Percentiles rank a stretch among this genome's conserved stretches.
phyloP scores from a whole-genome alignment of 1,140 invertebrate genomes.

The Aleiodes sp. region DNA sequence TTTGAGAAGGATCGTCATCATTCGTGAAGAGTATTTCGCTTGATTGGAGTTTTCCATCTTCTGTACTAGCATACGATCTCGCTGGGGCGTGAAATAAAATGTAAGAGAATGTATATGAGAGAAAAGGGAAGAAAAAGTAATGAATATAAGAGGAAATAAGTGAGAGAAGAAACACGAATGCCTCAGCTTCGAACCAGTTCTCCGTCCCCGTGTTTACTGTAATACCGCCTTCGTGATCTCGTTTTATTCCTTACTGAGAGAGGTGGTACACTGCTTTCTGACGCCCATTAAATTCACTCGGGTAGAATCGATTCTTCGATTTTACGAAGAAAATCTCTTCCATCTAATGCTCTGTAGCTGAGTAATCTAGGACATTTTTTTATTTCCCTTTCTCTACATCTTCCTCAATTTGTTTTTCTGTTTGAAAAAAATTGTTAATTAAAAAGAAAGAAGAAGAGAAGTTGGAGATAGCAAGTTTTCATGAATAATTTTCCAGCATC shows the following conservation, averaged over 20 bases:
- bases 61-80: neutral
- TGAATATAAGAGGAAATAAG: neutral
- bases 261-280: neutral
- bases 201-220: slow-evolving; percentile 18
- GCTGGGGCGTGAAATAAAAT: slow-evolving; percentile 17
- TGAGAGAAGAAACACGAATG: slow-evolving; percentile 5
- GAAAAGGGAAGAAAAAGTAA: neutral
- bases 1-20: neutral
- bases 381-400: too few species aligned
- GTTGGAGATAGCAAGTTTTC: slow-evolving; percentile 27
- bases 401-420: too few species aligned
- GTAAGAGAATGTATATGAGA: neutral
- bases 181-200: neutral
- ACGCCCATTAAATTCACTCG: slow-evolving; percentile 17
- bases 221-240: slow-evolving; percentile 20
- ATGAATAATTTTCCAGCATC: slow-evolving; percentile 50
- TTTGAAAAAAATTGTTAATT: too few species aligned
- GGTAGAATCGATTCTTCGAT: neutral
- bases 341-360: neutral
- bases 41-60: slow-evolving; percentile 30
- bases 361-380: neutral
- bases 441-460: neutral
- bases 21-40: slow-evolving; percentile 5
- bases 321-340: neutral
- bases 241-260: neutral